Percentiles rank a stretch among this genome's conserved stretches.
Conservation (phyloP, 2,888 invertebrate species). For the Apomyelois bistriatella region DNA sequence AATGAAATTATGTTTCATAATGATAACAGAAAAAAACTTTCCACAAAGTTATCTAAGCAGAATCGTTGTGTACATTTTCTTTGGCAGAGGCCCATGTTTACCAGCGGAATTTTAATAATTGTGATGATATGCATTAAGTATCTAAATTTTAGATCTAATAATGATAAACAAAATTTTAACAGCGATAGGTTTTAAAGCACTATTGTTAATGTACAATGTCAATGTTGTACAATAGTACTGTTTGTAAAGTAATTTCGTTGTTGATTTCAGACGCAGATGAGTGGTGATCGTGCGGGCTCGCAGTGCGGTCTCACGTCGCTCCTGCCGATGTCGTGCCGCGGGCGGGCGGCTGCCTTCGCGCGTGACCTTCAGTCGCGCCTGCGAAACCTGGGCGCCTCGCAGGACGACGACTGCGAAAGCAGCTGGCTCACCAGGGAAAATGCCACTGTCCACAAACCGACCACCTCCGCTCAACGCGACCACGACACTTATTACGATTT, state of each 20-base stretch:
- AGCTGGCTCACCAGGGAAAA: slow-evolving; percentile 61
- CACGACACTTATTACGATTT: slow-evolving; percentile 83
- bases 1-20: too few relatives aligned
- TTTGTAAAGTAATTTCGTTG: slow-evolving; percentile 20
- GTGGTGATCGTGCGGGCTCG: slow-evolving; percentile 73
- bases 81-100: too few relatives aligned
- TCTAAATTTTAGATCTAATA: too few relatives aligned
- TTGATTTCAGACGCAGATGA: slow-evolving; percentile 76
- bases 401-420: slow-evolving; percentile 63
- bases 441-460: slow-evolving; percentile 35
- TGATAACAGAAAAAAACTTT: too few relatives aligned
- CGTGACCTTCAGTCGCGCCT: slow-evolving; percentile 87
- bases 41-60: too few relatives aligned
- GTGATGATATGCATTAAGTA: too few relatives aligned
- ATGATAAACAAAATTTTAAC: slow-evolving; percentile 1
- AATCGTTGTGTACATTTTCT: too few relatives aligned
- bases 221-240: neutral
- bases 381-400: slow-evolving; percentile 83
- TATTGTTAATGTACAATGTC: too few relatives aligned
- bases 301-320: slow-evolving; percentile 85
- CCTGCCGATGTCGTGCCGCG: slow-evolving; percentile 88
- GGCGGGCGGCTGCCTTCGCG: slow-evolving; percentile 90
- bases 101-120: too few relatives aligned
- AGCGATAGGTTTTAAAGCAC: too few relatives aligned
- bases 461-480: slow-evolving; percentile 50